Evolutionary conservation across 2,113 vertebrate genomes (phyloP).

Genomic region (Trematocara macrostoma): DNA sequence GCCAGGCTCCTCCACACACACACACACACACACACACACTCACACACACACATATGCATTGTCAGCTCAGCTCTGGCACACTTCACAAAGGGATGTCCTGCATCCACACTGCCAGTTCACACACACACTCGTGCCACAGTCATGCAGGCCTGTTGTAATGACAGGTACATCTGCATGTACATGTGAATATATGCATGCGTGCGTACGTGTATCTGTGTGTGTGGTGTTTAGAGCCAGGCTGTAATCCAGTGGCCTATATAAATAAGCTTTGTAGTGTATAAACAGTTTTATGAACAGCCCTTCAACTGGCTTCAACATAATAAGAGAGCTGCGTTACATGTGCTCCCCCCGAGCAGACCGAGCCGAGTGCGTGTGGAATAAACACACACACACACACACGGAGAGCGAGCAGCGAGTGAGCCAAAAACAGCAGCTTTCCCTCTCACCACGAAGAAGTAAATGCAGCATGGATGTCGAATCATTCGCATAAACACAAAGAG

Average conservation of each 20-base stretch:
- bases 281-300: conserved; percentile 75
- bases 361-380: conserved; percentile 2
- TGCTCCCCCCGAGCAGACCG: neutral
- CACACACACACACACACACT: conserved; percentile 13
- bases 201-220: neutral
- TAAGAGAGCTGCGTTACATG: conserved; percentile 67
- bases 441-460: conserved; percentile 52
- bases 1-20: conserved; percentile 64
- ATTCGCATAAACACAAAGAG: conserved; percentile 55
- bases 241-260: conserved; percentile 77
- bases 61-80: conserved; percentile 78
- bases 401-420: conserved; percentile 14
- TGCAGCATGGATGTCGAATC: conserved; percentile 45
- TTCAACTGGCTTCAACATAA: conserved; percentile 53
- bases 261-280: conserved; percentile 76
- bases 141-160: conserved; percentile 40
- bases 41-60: conserved; percentile 53
- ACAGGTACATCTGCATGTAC: conserved; percentile 12
- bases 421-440: conserved; percentile 65
- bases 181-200: neutral
- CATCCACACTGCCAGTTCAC: conserved; percentile 74
- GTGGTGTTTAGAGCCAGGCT: conserved; percentile 55
- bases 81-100: conserved; percentile 79
- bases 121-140: neutral
- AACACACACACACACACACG: conserved; percentile 15